phyloP scores from a whole-genome alignment of 2,113 vertebrate genomes.

The Mugil cephalus region DNA sequence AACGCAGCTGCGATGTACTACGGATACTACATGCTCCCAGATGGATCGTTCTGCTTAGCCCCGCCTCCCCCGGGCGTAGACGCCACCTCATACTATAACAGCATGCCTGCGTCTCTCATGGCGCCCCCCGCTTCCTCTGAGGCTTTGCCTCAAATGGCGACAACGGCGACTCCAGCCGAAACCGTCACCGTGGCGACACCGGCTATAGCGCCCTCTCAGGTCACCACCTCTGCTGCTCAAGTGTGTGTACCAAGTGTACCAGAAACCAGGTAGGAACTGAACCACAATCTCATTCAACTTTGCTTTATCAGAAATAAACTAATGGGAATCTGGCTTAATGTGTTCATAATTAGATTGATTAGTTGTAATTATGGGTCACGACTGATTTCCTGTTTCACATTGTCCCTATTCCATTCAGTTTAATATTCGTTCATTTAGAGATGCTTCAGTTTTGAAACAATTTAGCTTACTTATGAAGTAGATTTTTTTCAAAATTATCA shows the following conservation, averaged over 20 bases:
- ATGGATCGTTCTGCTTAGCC: constrained; percentile 94
- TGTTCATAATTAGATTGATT: too few relatives aligned
- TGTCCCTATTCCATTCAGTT: too few relatives aligned
- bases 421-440: too few relatives aligned
- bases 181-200: constrained; percentile 64
- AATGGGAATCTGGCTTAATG: too few relatives aligned
- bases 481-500: too few relatives aligned
- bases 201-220: constrained; percentile 67
- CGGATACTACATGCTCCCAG: constrained; percentile 97
- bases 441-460: too few relatives aligned
- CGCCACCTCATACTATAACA: constrained; percentile 88
- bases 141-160: constrained; percentile 82
- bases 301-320: too few relatives aligned
- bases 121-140: constrained; percentile 77
- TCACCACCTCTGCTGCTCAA: constrained; percentile 47
- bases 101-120: constrained; percentile 84
- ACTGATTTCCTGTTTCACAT: too few relatives aligned
- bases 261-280: constrained; percentile 72
- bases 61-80: constrained; percentile 94
- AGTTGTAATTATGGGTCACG: too few relatives aligned
- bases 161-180: constrained; percentile 83
- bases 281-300: too few relatives aligned
- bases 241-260: constrained; percentile 32
- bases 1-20: constrained; percentile 92
- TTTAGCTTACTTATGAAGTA: too few relatives aligned